phyloP scores from a whole-genome alignment of 2,113 vertebrate species.

The Urocitellus parryii region DNA sequence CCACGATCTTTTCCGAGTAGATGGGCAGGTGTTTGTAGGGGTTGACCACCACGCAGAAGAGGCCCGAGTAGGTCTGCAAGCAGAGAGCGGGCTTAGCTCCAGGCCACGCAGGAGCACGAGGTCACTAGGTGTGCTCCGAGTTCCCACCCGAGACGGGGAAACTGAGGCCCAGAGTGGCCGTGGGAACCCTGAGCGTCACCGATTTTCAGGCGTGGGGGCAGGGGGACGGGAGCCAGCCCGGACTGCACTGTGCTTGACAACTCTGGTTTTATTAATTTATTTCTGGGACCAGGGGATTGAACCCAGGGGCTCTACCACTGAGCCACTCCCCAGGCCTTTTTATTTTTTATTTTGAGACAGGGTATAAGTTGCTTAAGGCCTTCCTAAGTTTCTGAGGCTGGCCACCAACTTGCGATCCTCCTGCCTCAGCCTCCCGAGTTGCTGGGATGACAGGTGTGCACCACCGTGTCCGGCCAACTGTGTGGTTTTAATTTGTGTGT shows the following conservation, averaged over 20 bases:
- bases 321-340: background rate
- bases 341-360: background rate
- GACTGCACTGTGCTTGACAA: fast-evolving
- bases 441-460: background rate
- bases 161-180: background rate
- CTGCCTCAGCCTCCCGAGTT: background rate
- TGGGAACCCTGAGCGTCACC: background rate
- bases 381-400: background rate
- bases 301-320: background rate
- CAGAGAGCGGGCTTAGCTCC: constrained; percentile 44
- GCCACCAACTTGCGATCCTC: background rate
- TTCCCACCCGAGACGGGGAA: background rate
- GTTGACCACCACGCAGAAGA: constrained; percentile 98
- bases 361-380: background rate
- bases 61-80: constrained; percentile 95
- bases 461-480: background rate
- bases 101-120: background rate
- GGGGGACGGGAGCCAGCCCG: background rate
- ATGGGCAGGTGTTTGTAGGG: constrained; percentile 98
- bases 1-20: constrained; percentile 98
- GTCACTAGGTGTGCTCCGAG: fast-evolving
- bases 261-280: background rate
- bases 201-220: fast-evolving
- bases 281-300: background rate
- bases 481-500: no score